A percentile compares a stretch with the other conserved stretches of the same genome.
These are phyloP conservation scores for Sapajus apella DNA, from an alignment of 2,113 vertebrate genomes.

Conservation along the genomic window DNA sequence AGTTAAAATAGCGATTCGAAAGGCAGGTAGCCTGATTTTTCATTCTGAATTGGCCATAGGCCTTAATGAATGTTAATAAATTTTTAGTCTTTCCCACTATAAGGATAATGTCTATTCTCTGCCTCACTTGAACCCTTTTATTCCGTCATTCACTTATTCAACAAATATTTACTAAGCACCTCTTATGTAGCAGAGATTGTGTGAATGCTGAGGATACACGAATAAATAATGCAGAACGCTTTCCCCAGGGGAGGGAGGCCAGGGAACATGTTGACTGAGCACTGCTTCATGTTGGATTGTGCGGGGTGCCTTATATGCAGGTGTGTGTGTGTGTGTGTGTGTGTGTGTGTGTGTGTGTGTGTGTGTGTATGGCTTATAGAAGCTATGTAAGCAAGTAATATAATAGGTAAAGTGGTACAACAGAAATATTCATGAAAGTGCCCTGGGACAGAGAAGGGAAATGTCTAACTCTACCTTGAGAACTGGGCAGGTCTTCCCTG, in stretches of 20 bases:
- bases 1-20: slow-evolving; percentile 33
- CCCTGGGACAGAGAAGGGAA: background rate
- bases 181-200: background rate
- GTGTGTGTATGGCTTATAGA: background rate
- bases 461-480: background rate
- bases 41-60: background rate
- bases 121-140: background rate
- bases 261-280: background rate
- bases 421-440: background rate
- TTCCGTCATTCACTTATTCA: background rate
- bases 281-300: background rate
- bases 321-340: no score
- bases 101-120: slow-evolving; percentile 23
- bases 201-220: background rate
- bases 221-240: background rate
- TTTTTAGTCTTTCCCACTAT: background rate
- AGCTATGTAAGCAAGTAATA: background rate
- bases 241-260: background rate
- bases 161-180: background rate
- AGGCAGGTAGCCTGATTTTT: slow-evolving; percentile 34
- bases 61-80: slow-evolving; percentile 9
- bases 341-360: no score
- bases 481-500: background rate
- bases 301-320: background rate
- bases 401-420: background rate